Base-by-base conservation (phyloP, 2,113 vertebrate species). In the Chionomys nivalis region DNA sequence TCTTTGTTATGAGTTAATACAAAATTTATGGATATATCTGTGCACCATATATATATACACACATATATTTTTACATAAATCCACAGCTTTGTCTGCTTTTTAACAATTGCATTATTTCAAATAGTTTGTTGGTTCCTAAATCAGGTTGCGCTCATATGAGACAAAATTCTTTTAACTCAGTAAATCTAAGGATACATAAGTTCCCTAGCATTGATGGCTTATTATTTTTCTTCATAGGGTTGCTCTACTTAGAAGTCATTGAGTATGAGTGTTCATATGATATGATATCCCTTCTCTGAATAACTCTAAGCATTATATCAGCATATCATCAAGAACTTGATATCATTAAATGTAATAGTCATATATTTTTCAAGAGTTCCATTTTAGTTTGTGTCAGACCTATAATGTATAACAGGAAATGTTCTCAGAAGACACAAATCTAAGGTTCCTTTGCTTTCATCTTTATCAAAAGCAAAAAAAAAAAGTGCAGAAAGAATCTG, bases 321-420 rank as follows among this genome's bases (percentile, higher is more conserved):
- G 10, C 47, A 63, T 77, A 79, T 75, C 89, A 68, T 82, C 76
- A 95, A 95, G 44, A 82, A 33, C 44, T 33, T 78, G 23, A 42
- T 91, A 83, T 89, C 86, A 94, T 95, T 94, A 93, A 94, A 76
- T 94, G 17, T 87, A 95, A 97, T 17, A 86, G 0, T 36, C 92
- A 94, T 23, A 1, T 83, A 28, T 75, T 42, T 96, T 97, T 97
- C 2, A 78, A 97, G 33, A 4, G 83, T 90, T 95, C 55, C 3
- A 42, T 63, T 95, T 96, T 94, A 91, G 21, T 81, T 93, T 79
- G 63, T 90, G 0, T 96, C 26, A 93, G 94, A 92, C 91, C 31
- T 98, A 87, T 98, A 94, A 97, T 21, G 3, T 94, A 44, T 0
- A 24, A 11, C 90, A 92, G 94, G 90, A 98, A 92, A 85, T n/a